These are phyloP conservation scores for Pygoscelis adeliae DNA, from an alignment of 2,113 vertebrate species.

Conservation along the genomic window DNA sequence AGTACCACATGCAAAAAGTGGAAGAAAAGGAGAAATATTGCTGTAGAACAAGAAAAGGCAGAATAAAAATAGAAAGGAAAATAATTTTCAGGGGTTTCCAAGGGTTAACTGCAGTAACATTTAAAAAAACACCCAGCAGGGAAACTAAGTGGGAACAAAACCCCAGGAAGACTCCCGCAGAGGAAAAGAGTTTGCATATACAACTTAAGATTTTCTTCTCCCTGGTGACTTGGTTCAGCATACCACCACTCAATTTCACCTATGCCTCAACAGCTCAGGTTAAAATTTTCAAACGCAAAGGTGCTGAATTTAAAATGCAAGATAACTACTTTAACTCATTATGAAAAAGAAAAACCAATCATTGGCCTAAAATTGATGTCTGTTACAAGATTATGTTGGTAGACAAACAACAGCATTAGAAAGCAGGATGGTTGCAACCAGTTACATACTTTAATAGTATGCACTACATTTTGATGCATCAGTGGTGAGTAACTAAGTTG, in stretches of 20 bases:
- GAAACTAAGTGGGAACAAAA: not conserved
- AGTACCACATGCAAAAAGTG: not conserved
- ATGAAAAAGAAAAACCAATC: not conserved
- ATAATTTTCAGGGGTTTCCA: not conserved
- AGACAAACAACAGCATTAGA: not conserved
- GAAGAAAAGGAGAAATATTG: not conserved
- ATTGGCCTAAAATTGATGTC: not conserved
- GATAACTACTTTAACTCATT: not conserved
- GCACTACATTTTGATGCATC: not conserved
- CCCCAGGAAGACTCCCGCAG: not conserved
- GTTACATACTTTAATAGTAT: not conserved
- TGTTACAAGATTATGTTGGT: not conserved
- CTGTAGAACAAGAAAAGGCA: not conserved
- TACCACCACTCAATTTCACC: not conserved
- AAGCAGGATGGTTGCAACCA: not conserved
- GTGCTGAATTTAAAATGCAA: not conserved
- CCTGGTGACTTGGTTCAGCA: not conserved
- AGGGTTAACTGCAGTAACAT: constrained; percentile 1
- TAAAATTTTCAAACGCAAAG: not conserved
- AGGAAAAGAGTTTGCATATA: not conserved
- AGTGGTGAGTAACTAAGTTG: not conserved
- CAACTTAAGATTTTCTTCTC: not conserved
- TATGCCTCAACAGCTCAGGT: not conserved
- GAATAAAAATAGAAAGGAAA: not conserved
- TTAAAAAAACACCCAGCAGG: not conserved